Base-by-base conservation (phyloP, 2,797 vertebrate species). In the Fringilla coelebs region DNA sequence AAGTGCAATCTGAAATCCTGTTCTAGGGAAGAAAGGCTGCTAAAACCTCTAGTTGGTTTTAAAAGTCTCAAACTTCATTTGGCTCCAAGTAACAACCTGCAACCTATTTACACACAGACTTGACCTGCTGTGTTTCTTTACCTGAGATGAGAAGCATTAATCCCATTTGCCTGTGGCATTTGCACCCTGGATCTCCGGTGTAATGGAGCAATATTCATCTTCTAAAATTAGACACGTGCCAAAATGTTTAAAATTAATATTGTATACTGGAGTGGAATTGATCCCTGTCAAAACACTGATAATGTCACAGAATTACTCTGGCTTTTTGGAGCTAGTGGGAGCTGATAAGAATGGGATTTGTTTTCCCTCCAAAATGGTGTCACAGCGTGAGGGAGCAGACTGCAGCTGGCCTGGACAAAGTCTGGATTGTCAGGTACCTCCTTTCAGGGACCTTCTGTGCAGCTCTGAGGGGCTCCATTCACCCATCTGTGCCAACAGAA, bases 111-210 rank as follows among this genome's bases (percentile, higher is more conserved):
- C 52, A 84, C 46, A 63, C 51, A 43, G 90, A 58, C 62, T 89
- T 92, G 65, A 90, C 71, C 58, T 41, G 38, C 61, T 78, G 3
- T 19, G 29, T 72, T 94, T 80, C 89, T 91, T 94, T 93, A 86
- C 93, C 70, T 61, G 57, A 84, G 76, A 95, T 94, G 49, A 92
- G 26, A 79, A 83, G 62, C 32, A 57, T 77, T 94, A 91, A 92
- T 95, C 82, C 84, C 78, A 32, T 85, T 81, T 97, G 49, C 79
- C 84, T 87, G 68, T 95, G 88, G 74, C 91, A 72, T 95, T 96
- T 96, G 41, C 93, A 89, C 82, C 81, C 91, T 85, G 36, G 93
- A 81, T 91, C 63, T 93, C 76, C 31, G 28, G 86, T 94, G 71
- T 74, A 57, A 72, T 3, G 58, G 34, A 77, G 24, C 12, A 91